phyloP scores from a whole-genome alignment of 2,797 vertebrate genomes.

The Oreochromis mossambicus region DNA sequence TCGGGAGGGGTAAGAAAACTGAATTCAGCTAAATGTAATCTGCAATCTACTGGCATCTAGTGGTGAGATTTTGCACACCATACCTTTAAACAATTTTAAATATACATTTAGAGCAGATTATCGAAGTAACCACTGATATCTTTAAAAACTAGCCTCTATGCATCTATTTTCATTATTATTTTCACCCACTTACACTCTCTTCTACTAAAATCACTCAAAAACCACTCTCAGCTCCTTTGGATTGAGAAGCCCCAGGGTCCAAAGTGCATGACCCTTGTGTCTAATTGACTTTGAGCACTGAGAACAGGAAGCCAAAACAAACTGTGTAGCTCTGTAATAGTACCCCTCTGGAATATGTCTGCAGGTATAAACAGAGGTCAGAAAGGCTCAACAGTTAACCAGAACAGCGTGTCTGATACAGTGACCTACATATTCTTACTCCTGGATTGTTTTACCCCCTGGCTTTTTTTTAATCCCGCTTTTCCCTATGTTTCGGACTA shows the following conservation, averaged over 20 bases:
- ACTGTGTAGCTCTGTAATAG: slow-evolving; percentile 11
- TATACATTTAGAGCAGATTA: not conserved
- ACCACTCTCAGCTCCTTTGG: not conserved
- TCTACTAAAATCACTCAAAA: not conserved
- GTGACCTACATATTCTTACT: slow-evolving; percentile 1
- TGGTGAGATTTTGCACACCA: not conserved
- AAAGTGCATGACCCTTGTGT: slow-evolving; percentile 9
- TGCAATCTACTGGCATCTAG: not conserved
- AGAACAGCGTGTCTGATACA: slow-evolving; percentile 38
- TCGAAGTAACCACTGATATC: not conserved
- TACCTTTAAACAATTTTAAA: not conserved
- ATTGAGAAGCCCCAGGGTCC: not conserved
- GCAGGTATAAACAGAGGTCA: slow-evolving; percentile 41
- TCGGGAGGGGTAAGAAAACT: not conserved
- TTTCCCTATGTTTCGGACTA: not conserved
- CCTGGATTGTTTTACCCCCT: slow-evolving; percentile 1
- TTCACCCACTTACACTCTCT: not conserved
- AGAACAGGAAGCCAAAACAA: slow-evolving; percentile 41
- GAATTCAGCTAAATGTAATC: not conserved
- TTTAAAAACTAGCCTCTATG: not conserved
- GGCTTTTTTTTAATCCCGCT: not conserved
- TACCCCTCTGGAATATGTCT: not conserved
- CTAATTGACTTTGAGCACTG: slow-evolving; percentile 23
- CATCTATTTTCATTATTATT: not conserved
- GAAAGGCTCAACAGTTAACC: slow-evolving; percentile 18